Conservation (phyloP, 2,113 vertebrate genomes). For the Morone saxatilis region DNA sequence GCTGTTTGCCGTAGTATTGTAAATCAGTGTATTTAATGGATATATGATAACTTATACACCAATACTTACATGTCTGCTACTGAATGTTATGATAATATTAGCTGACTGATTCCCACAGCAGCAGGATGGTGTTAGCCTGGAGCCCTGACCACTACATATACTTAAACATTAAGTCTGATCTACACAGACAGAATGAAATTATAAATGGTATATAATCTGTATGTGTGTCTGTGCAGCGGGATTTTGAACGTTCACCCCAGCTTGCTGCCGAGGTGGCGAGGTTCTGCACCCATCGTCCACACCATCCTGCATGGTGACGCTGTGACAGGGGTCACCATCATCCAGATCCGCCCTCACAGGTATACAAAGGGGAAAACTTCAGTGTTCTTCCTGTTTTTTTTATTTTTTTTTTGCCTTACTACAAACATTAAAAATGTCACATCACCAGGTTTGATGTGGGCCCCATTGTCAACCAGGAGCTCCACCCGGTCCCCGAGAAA, state of each 20-base stretch:
- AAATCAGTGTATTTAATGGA: no score
- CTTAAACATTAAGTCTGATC: background rate
- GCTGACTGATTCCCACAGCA: background rate
- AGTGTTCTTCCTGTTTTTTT: background rate
- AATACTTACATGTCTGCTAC: no score
- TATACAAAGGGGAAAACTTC: constrained; percentile 41
- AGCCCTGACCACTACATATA: background rate
- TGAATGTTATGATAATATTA: no score
- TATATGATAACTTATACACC: no score
- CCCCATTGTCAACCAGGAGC: constrained; percentile 91
- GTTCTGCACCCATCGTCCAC: constrained; percentile 93
- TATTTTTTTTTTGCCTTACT: background rate
- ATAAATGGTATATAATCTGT: background rate
- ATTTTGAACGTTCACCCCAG: constrained; percentile 96
- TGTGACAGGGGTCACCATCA: constrained; percentile 93
- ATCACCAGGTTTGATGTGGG: constrained; percentile 92
- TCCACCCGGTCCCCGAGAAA: constrained; percentile 84
- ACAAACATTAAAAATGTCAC: background rate
- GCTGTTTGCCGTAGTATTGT: no score
- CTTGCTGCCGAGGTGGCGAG: constrained; percentile 94
- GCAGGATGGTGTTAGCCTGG: background rate
- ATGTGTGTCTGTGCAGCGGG: constrained; percentile 82
- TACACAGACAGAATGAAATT: background rate
- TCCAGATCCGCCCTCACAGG: constrained; percentile 94
- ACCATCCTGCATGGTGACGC: constrained; percentile 91